These are phyloP conservation scores for Mormyrops attenuatus DNA, from an alignment of 2,797 vertebrate species.

Conservation along the genomic window DNA sequence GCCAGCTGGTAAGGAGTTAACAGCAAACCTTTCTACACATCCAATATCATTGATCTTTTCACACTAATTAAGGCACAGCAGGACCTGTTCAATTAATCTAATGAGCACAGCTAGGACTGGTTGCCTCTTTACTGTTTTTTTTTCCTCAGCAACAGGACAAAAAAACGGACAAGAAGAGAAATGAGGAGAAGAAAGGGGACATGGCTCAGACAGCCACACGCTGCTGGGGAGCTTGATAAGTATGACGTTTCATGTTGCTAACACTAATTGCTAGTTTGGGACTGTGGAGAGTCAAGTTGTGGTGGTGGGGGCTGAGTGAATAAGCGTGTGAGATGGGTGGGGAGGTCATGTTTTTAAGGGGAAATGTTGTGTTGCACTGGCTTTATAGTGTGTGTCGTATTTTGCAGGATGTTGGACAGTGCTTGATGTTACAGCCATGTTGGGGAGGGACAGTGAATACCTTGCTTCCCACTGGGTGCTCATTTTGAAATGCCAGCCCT, in stretches of 20 bases:
- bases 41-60: constrained; percentile 59
- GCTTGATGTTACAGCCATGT: not conserved
- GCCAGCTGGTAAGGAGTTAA: constrained; percentile 48
- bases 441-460: not conserved
- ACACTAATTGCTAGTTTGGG: constrained; percentile 7
- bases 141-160: constrained; percentile 15
- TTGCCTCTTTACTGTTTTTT: constrained; percentile 24
- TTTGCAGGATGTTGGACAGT: not conserved
- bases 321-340: not conserved
- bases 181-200: not conserved
- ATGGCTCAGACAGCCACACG: constrained; percentile 28
- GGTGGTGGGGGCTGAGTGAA: not conserved
- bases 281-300: not conserved
- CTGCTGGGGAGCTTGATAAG: not conserved
- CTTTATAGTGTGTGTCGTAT: not conserved
- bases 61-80: constrained; percentile 65
- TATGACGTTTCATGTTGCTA: not conserved
- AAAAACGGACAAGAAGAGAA: not conserved
- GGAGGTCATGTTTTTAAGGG: not conserved
- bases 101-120: constrained; percentile 47
- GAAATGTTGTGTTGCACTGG: not conserved
- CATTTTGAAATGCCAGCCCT: not conserved
- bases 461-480: not conserved
- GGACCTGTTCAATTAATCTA: constrained; percentile 63
- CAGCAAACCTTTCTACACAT: constrained; percentile 41